Evolutionary conservation across 2,113 vertebrate genomes (phyloP), one percentile per base, ranked within the genome.

Genomic region (Nymphicus hollandicus): DNA sequence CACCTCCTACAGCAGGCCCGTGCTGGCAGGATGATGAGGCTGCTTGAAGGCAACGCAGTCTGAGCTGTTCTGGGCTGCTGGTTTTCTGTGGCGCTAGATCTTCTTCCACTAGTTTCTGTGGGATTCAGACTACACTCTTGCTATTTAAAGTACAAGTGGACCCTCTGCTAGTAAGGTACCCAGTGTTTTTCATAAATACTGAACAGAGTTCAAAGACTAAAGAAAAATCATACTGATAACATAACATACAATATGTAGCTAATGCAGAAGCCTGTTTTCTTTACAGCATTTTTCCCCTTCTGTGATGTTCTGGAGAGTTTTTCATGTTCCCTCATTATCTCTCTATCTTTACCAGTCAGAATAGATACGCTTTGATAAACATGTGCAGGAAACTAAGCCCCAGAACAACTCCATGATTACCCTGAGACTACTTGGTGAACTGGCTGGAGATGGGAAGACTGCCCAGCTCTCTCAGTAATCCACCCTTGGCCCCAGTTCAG

Each of bases 381-480:
- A 52, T 6, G 43, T n/a, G 61, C 68, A 83, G 68, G 79, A 96
- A 94, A 88, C 76, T 66, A 90, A 96, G 90, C 64, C 55, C 49
- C 55, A 94, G 88, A 94, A 93, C 55, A 88, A 73, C 71, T 83
- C 69, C 63, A 70, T 8, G 55, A 96, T 91, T 94, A 89, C 39
- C 76, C 50, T 88, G 64, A 90, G 79, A 70, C 72, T 86, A 47
- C 79, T 83, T 90, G 91, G 93, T 96, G 89, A 94, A 96, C 92
- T 95, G 87, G 86, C 65, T 93, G 76, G 76, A 93, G 92, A 90
- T 94, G 91, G 93, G 93, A 96, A 93, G 60, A 39, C 74, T 91
- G 94, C 93, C 84, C 89, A 89, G 71, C 68, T 85, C 70, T 83
- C 72, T 81, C 88, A 74, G 90, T 88, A 94, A 95, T 95, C 88